Conservation (phyloP, 2,888 invertebrate genomes). For the Oxyteleia sp. region DNA sequence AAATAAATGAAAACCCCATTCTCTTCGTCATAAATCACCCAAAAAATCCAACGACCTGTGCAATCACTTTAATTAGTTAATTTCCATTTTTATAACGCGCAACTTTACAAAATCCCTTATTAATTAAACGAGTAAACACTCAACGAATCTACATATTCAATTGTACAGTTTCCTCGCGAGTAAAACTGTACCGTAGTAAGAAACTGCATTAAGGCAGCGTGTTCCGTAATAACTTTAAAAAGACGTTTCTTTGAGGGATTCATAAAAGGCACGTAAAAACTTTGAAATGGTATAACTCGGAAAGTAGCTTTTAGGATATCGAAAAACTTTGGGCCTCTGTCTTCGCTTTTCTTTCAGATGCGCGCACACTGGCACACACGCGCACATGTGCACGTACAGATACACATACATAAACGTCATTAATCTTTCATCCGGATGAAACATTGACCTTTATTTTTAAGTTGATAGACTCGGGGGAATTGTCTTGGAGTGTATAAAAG, state of each 20-base stretch:
- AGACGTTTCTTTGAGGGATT: slow-evolving; percentile 61
- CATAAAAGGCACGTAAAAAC: slow-evolving; percentile 69
- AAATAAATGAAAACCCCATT: too few species aligned
- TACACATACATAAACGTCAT: slow-evolving; percentile 8
- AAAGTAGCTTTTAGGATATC: slow-evolving; percentile 82
- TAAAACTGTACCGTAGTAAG: slow-evolving; percentile 41
- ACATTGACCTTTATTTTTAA: slow-evolving; percentile 8
- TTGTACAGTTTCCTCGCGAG: slow-evolving; percentile 28
- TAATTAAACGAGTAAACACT: slow-evolving; percentile 42
- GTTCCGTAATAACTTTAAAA: slow-evolving; percentile 57
- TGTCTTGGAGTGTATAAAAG: too few species aligned
- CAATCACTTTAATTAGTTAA: not conserved
- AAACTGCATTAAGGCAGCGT: slow-evolving; percentile 62
- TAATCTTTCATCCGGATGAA: slow-evolving; percentile 15
- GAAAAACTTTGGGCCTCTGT: slow-evolving; percentile 79
- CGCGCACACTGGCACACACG: not conserved
- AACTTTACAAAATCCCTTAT: slow-evolving; percentile 12
- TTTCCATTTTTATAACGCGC: slow-evolving; percentile 13
- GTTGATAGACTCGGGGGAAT: too few species aligned
- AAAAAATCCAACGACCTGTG: too few species aligned
- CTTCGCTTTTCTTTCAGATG: slow-evolving; percentile 75
- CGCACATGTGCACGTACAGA: not conserved
- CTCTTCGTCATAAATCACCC: too few species aligned
- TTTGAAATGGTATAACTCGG: slow-evolving; percentile 73
- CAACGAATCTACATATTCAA: slow-evolving; percentile 49